Conservation (phyloP, 2,888 invertebrate species). For the Teleogryllus oceanicus region DNA sequence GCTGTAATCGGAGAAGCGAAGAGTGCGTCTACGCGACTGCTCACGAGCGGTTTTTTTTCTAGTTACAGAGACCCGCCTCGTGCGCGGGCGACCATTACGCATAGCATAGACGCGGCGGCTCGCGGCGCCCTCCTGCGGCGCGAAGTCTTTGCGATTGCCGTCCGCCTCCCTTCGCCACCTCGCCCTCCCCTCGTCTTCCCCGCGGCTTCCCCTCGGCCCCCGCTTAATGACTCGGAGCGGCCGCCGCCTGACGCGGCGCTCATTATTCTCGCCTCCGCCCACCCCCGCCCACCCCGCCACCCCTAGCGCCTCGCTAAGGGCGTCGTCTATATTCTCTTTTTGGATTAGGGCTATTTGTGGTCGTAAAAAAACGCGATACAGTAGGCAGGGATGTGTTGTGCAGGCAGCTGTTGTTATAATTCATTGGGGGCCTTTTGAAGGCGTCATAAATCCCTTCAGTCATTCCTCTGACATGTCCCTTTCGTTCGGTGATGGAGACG, state of each 20-base stretch:
- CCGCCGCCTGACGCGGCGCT: neutral
- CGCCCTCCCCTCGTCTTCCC: neutral
- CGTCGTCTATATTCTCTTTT: neutral
- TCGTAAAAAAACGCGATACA: conserved; percentile 19
- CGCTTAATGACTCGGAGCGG: neutral
- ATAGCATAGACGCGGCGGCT: no score
- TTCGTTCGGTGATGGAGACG: neutral
- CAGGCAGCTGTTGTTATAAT: conserved; percentile 32
- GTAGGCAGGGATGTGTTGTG: neutral
- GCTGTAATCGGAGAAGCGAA: no score
- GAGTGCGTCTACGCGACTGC: no score
- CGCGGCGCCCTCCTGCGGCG: no score
- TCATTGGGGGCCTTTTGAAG: conserved; percentile 28
- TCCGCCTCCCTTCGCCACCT: neutral
- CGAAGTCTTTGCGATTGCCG: neutral
- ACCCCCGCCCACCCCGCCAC: neutral
- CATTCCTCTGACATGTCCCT: neutral
- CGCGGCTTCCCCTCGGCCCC: neutral
- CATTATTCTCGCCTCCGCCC: neutral
- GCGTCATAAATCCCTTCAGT: conserved; percentile 31
- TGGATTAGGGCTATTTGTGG: conserved; percentile 1
- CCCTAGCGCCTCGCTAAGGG: neutral
- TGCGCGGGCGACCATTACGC: no score
- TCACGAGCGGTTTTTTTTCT: no score
- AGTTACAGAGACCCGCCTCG: no score